A percentile compares a stretch with the other conserved stretches of the same genome.
Conservation (phyloP, 1,140 invertebrate species). For the Teleogryllus occipitalis region DNA sequence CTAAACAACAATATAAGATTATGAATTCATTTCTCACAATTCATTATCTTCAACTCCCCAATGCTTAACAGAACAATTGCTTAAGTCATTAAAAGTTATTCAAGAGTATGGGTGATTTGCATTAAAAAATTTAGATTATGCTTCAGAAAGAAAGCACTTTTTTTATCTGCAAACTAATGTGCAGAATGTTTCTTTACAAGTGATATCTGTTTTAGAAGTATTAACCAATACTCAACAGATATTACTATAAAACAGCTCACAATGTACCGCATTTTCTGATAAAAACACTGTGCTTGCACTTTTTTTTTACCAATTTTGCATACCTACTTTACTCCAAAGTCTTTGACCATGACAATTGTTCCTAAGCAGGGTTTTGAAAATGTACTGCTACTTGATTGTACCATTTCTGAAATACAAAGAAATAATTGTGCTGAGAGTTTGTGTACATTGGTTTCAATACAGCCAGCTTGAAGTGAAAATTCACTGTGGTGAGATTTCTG, state of each 20-base stretch:
- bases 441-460: too few relatives aligned
- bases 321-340: neutral
- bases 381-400: neutral
- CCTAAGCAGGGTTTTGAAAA: neutral
- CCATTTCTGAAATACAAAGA: neutral
- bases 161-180: neutral
- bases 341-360: neutral
- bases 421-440: neutral
- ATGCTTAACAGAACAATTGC: neutral
- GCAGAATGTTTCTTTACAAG: too few relatives aligned
- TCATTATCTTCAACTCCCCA: neutral
- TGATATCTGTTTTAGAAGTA: too few relatives aligned
- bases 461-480: too few relatives aligned
- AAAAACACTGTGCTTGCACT: neutral
- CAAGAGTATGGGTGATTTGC: neutral
- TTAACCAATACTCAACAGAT: too few relatives aligned
- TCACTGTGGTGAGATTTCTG: too few relatives aligned
- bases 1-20: neutral
- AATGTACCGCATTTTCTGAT: neutral
- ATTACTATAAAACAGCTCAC: too few relatives aligned
- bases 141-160: neutral
- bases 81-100: neutral
- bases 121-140: neutral
- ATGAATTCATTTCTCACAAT: neutral
- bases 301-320: neutral